Base-by-base conservation (phyloP, 1,140 invertebrate genomes). In the Wasmannia auropunctata region DNA sequence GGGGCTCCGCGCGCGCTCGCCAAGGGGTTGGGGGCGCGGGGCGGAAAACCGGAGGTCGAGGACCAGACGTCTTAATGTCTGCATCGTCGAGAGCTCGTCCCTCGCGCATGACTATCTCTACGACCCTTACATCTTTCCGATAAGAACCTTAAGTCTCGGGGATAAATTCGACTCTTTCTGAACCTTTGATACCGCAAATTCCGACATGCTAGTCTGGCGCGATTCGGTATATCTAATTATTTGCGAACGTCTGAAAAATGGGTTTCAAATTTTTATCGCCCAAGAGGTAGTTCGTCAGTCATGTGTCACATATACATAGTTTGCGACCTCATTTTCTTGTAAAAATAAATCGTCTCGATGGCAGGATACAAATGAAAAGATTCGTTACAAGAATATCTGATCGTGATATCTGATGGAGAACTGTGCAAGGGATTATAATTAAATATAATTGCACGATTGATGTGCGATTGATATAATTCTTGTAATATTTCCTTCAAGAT, bases 41-140 rank as follows among this genome's bases (percentile, higher is more conserved):
- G 62, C 77, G 75, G 75, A 67, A 69, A 89, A 86, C 87, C 83
- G 81, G 91, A 93, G 93, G 93, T 94, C 93, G 93, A 93, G 92
- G 91, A 91, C 93, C 93, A 94, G 93, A 93, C 93, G 92, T 94
- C 93, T 94, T 94, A 94, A 94, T 94, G 93, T 93, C 93, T 91
- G 89, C 85, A 90, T 90, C 88, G 91, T 92, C 88, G 91, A 77
- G 76, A 88, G 90, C 87, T 92, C 88, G 86, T 89, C 69, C 91
- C 86, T 80, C 81, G 88, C 88, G 88, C 86, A 91, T 85, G 88
- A 91, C 90, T 91, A 90, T 88, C 84, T 85, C 51, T 19, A 54
- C 56, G 85, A 85, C 83, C 79, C 56, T 80, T 72, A 86, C 62
- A 84, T 89, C 84, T 87, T 87, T 87, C 84, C 90, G 88, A 91